A percentile compares a stretch with the other conserved stretches of the same genome.
These are phyloP conservation scores for Aethes cnicana DNA, from an alignment of 2,888 invertebrate genomes.

Conservation along the genomic window DNA sequence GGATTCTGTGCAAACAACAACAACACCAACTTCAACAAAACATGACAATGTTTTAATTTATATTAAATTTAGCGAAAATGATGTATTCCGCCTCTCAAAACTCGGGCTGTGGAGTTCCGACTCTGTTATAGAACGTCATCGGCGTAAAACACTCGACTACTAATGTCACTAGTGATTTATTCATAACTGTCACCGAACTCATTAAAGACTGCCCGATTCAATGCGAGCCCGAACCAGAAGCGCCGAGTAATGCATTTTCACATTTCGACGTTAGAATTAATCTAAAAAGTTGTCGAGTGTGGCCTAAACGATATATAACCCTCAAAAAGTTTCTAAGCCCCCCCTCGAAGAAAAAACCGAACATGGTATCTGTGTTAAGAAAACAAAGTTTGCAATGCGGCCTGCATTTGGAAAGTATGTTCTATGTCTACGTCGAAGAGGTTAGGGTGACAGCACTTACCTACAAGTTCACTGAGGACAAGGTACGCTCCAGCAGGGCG, in stretches of 20 bases:
- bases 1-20: conserved; percentile 14
- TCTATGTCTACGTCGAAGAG: conserved; percentile 40
- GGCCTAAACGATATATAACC: conserved; percentile 51
- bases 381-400: conserved; percentile 38
- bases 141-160: conserved; percentile 1
- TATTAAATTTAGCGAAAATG: conserved; percentile 5
- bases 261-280: conserved; percentile 32
- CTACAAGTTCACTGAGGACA: conserved; percentile 40
- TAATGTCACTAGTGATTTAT: conserved; percentile 20
- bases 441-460: conserved; percentile 36
- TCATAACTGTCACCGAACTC: conserved; percentile 20
- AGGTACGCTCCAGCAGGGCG: conserved; percentile 56
- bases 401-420: conserved; percentile 30
- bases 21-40: conserved; percentile 8
- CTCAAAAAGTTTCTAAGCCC: conserved; percentile 50
- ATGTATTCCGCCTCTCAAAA: not conserved
- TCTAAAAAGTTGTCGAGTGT: conserved; percentile 38
- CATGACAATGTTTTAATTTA: conserved; percentile 13
- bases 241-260: conserved; percentile 40
- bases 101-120: not conserved
- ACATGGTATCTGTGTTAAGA: conserved; percentile 55
- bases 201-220: conserved; percentile 15
- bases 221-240: conserved; percentile 32
- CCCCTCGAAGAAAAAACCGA: conserved; percentile 48
- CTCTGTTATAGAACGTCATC: not conserved